phyloP scores from a whole-genome alignment of 2,113 vertebrate genomes.

The Nicator chloris region DNA sequence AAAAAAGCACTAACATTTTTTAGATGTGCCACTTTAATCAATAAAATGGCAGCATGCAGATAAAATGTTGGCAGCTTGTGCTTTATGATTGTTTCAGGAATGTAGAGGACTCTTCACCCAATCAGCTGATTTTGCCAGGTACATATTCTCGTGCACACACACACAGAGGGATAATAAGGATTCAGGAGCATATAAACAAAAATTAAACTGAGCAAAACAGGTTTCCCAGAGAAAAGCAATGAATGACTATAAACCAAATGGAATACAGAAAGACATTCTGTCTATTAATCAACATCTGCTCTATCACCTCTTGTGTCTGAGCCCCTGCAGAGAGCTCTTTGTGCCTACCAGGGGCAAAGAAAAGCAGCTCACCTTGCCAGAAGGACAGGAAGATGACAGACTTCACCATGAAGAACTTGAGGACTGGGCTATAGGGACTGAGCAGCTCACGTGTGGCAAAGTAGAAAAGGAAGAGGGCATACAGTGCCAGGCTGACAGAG shows the following conservation, averaged over 20 bases:
- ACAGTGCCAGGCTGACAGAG: slow-evolving; percentile 92
- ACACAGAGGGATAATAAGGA: background rate
- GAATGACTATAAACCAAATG: background rate
- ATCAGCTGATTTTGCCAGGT: background rate
- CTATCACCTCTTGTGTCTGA: background rate
- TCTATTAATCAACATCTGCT: background rate
- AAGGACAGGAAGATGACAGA: slow-evolving; percentile 97
- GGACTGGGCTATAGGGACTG: slow-evolving; percentile 90
- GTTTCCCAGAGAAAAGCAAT: background rate
- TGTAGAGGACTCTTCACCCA: background rate
- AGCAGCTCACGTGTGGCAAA: slow-evolving; percentile 90
- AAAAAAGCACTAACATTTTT: background rate
- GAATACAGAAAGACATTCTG: background rate
- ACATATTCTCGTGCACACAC: background rate
- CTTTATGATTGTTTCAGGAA: background rate
- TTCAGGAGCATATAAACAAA: background rate
- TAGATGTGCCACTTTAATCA: background rate
- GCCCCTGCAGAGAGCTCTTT: background rate
- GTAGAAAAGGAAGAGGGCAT: slow-evolving; percentile 96
- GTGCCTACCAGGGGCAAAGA: background rate
- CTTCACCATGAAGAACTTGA: slow-evolving; percentile 99
- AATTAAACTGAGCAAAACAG: background rate
- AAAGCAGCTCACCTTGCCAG: slow-evolving; percentile 86
- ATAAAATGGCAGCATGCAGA: background rate
- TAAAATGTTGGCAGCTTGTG: background rate